phyloP scores from a whole-genome alignment of 2,888 invertebrate genomes.

The Acanthosepion pharaonis region DNA sequence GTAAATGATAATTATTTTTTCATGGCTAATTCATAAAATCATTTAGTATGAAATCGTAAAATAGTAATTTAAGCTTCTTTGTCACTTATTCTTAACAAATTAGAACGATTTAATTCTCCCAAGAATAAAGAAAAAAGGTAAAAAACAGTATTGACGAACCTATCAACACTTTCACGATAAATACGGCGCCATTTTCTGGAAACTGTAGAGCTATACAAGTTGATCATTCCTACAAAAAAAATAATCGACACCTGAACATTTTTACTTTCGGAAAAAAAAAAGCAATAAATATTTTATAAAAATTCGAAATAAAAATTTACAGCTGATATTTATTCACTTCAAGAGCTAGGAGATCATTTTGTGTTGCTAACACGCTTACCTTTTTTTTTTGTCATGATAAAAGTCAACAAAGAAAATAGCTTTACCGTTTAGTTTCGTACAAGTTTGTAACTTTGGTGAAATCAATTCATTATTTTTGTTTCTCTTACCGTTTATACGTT shows the following conservation, averaged over 20 bases:
- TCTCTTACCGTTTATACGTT: background rate
- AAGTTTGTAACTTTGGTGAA: background rate
- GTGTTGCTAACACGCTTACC: background rate
- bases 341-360: background rate
- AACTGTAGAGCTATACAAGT: background rate
- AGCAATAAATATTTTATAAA: background rate
- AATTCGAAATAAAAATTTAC: background rate
- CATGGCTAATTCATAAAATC: background rate
- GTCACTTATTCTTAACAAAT: background rate
- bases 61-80: background rate
- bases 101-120: background rate
- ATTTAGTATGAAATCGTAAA: background rate
- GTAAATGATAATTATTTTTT: background rate
- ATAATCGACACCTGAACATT: background rate
- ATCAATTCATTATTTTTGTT: background rate
- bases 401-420: background rate
- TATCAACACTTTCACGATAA: background rate
- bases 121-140: background rate
- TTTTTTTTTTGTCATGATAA: background rate
- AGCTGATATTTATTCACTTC: background rate
- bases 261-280: background rate
- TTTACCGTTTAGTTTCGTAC: background rate
- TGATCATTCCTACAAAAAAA: background rate
- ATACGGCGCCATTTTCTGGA: slow-evolving; percentile 45
- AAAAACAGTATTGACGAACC: background rate